Evolutionary conservation across 2,797 vertebrate genomes (phyloP), one percentile per base, ranked within the genome.

Genomic region (Pteropus rufus): DNA sequence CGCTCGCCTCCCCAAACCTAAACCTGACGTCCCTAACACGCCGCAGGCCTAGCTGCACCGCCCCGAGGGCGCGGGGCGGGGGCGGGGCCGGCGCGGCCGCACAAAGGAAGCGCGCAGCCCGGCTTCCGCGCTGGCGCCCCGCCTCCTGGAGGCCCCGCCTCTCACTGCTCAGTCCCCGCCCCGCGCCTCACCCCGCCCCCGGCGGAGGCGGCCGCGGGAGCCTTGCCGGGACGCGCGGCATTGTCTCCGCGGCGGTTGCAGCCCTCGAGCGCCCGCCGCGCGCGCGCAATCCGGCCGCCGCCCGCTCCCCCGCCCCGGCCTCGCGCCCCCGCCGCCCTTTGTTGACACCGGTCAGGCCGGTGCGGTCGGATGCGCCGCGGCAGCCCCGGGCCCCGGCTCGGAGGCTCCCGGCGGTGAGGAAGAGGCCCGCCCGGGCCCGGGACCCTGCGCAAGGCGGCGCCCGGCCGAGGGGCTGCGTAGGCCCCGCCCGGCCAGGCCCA

Each of bases 401-500:
- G 97, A 97, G 97, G 97, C 97, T 97, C 97, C 95, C 91, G 97
- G 96, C 94, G 82, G 93, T 93, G 69, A 96, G 88, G 92, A 95
- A 95, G 94, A 85, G 95, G 95, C 95, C 93, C 93, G 86, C 97
- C 96, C 85, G 93, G 92, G 92, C 96, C 88, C 94, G 96, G 91
- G 94, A 89, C 97, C 86, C 93, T 39, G 95, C 82, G 86, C 72
- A 29, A 96, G 90, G 93, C 96, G 79, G 89, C 94, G 93, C 96
- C 96, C 87, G 96, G 97, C 97, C 93, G 84, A 87, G 95, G 95
- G 97, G 96, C 97, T 94, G 75, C 65, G 89, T 96, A 98, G 97
- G 97, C 97, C 97, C 96, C 96, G 96, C 96, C 97, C 97, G 97
- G 97, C 97, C 97, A 97, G 97, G 97, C 97, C 97, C 96, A 93